Conservation (phyloP, 2,797 vertebrate genomes). For the Lates japonicus region DNA sequence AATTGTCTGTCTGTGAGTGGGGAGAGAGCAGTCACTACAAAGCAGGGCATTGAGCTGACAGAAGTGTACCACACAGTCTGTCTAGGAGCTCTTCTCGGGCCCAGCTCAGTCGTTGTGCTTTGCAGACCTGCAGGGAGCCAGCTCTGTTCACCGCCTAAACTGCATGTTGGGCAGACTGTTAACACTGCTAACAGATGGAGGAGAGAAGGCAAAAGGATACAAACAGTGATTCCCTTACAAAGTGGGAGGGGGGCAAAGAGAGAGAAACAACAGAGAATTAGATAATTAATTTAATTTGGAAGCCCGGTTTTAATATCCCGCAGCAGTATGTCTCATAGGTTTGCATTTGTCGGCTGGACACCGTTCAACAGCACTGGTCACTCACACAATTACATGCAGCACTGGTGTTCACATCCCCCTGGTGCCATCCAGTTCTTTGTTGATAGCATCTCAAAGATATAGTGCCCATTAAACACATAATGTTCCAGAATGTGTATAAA, state of each 20-base stretch:
- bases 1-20: conserved; percentile 21
- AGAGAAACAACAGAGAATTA: neutral
- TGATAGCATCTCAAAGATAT: neutral
- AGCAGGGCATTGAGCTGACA: conserved; percentile 48
- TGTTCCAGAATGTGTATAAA: neutral
- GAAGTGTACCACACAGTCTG: conserved; percentile 44
- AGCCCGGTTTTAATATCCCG: neutral
- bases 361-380: neutral
- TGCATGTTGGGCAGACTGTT: conserved; percentile 17
- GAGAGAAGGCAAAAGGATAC: conserved; percentile 16
- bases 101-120: conserved; percentile 15
- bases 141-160: neutral
- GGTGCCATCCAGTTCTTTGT: neutral
- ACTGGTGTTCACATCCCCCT: neutral
- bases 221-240: neutral
- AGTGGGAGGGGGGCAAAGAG: neutral
- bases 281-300: conserved; percentile 1
- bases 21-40: conserved; percentile 29
- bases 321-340: neutral
- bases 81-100: conserved; percentile 29
- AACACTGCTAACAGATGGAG: conserved; percentile 16
- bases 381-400: neutral
- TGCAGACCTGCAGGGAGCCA: conserved; percentile 37
- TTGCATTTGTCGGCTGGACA: neutral
- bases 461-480: neutral